These are phyloP conservation scores for Drosophila ananassae DNA, from an alignment of 1,140 invertebrate species.

Conservation along the genomic window DNA sequence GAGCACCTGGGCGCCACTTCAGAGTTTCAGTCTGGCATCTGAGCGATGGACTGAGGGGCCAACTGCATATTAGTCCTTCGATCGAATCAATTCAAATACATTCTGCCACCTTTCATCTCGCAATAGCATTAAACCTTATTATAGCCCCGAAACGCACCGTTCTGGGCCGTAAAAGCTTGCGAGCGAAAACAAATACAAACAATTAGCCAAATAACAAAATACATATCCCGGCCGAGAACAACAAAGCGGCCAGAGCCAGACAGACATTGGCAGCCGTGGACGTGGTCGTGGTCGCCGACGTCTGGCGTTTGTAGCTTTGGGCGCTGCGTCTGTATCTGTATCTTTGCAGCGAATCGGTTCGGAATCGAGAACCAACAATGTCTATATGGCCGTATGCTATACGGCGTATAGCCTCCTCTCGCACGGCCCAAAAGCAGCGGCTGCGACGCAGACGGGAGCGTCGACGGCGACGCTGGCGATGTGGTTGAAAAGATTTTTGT, in stretches of 20 bases:
- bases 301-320: slow-evolving; percentile 56
- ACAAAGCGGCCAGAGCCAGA: slow-evolving; percentile 48
- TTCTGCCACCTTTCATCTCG: not conserved
- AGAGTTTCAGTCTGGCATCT: slow-evolving; percentile 7
- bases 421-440: slow-evolving; percentile 63
- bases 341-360: slow-evolving; percentile 29
- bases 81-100: not conserved
- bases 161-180: slow-evolving; percentile 24
- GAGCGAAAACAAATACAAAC: slow-evolving; percentile 67
- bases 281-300: slow-evolving; percentile 9
- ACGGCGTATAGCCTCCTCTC: slow-evolving; percentile 51
- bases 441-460: slow-evolving; percentile 32
- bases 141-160: slow-evolving; percentile 28
- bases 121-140: slow-evolving; percentile 14
- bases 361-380: slow-evolving; percentile 49
- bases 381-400: slow-evolving; percentile 41
- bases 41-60: no score
- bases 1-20: slow-evolving; percentile 41
- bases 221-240: slow-evolving; percentile 19
- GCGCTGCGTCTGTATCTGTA: slow-evolving; percentile 1
- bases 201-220: slow-evolving; percentile 58
- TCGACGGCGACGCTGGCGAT: slow-evolving; percentile 20
- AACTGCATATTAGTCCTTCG: no score
- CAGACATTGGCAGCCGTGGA: slow-evolving; percentile 74
- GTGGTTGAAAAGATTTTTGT: slow-evolving; percentile 75